Percentiles rank a stretch among this genome's conserved stretches.
phyloP scores from a whole-genome alignment of 2,113 vertebrate species.

The Elaphurus davidianus region DNA sequence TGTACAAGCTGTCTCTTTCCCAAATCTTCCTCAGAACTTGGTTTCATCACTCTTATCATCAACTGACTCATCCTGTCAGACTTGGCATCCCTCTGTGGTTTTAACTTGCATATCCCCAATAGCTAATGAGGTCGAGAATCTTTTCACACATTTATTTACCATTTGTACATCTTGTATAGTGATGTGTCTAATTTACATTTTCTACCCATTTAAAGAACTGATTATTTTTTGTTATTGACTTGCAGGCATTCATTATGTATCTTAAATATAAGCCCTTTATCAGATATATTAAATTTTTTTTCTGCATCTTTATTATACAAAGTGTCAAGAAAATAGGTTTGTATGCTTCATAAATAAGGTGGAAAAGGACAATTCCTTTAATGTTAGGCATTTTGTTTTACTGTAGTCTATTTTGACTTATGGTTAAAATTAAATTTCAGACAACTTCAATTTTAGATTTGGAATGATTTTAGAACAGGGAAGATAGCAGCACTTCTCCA shows the following conservation, averaged over 20 bases:
- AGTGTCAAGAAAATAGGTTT: neutral
- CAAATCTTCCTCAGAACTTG: neutral
- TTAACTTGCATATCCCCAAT: neutral
- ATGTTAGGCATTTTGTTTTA: neutral
- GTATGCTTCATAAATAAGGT: neutral
- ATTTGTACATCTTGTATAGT: neutral
- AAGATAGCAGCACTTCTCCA: neutral
- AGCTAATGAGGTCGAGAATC: neutral
- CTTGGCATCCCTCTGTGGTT: neutral
- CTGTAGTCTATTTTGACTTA: neutral
- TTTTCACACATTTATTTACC: neutral
- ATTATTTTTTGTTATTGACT: neutral
- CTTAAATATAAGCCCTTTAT: neutral
- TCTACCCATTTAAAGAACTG: neutral
- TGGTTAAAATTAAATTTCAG: neutral
- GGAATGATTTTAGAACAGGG: neutral
- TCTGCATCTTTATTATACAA: neutral
- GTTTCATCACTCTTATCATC: neutral
- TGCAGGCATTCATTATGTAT: neutral
- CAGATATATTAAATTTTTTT: neutral
- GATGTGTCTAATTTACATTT: neutral
- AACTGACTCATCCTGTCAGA: neutral
- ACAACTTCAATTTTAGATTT: neutral
- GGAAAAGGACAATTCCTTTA: neutral
- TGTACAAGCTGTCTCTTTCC: neutral